These are phyloP conservation scores for Ganaspis brasiliensis DNA, from an alignment of 2,888 invertebrate species.

Conservation along the genomic window DNA sequence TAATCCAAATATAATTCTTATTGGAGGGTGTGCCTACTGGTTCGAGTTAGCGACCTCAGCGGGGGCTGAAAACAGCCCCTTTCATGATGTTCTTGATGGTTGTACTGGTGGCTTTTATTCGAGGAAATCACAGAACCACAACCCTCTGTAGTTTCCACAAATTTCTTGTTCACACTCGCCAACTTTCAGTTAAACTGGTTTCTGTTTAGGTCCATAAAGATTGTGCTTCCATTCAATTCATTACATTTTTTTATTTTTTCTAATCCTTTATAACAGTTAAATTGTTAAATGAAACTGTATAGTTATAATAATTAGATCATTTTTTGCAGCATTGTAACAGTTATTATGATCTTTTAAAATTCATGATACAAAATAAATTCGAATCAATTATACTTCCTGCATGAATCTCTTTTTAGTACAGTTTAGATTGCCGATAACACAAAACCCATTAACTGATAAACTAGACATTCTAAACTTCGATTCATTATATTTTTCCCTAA, in stretches of 20 bases:
- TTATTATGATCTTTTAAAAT: too few relatives aligned
- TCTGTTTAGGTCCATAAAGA: background rate
- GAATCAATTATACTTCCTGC: too few relatives aligned
- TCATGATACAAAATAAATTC: too few relatives aligned
- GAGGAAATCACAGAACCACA: constrained; percentile 68
- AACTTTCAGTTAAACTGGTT: background rate
- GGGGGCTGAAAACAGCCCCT: constrained; percentile 64
- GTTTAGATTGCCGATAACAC: too few relatives aligned
- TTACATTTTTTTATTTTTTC: too few relatives aligned
- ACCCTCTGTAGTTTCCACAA: constrained; percentile 64
- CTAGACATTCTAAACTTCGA: background rate
- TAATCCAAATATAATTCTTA: constrained; percentile 80
- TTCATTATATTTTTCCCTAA: background rate
- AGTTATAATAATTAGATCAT: too few relatives aligned
- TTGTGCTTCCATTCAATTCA: too few relatives aligned
- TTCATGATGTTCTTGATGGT: constrained; percentile 56
- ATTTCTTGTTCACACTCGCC: constrained; percentile 59
- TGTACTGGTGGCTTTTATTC: constrained; percentile 60
- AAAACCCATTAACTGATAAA: too few relatives aligned
- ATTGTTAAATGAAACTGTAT: too few relatives aligned
- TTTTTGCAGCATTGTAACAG: too few relatives aligned
- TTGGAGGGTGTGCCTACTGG: constrained; percentile 65
- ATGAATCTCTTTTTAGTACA: too few relatives aligned
- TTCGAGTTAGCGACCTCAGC: constrained; percentile 65
- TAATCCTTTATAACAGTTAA: too few relatives aligned